Conservation (phyloP, 2,888 invertebrate genomes). For the Mamestra brassicae region DNA sequence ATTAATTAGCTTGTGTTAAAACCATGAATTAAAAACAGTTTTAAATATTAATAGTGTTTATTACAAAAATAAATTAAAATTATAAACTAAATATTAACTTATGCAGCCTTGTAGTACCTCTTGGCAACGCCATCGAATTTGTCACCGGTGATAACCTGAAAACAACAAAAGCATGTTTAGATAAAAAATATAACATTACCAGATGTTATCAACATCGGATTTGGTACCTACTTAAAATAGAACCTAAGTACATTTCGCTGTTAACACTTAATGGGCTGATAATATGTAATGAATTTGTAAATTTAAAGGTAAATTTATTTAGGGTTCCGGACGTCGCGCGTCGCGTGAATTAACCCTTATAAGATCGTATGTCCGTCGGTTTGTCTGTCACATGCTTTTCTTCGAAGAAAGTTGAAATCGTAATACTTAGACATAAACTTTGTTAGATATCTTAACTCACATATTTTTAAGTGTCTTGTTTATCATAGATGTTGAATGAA, state of each 20-base stretch:
- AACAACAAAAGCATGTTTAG: slow-evolving; percentile 35
- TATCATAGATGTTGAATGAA: too few relatives aligned
- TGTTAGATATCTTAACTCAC: too few relatives aligned
- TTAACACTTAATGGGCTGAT: slow-evolving; percentile 9
- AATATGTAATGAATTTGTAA: not conserved
- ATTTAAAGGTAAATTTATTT: too few relatives aligned
- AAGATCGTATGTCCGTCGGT: too few relatives aligned
- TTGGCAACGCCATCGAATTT: slow-evolving; percentile 71
- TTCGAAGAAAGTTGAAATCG: too few relatives aligned
- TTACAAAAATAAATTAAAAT: slow-evolving; percentile 56
- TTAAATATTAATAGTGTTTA: slow-evolving; percentile 37
- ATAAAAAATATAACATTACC: not conserved
- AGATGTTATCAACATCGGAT: not conserved
- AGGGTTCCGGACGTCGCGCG: too few relatives aligned
- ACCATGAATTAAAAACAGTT: not conserved
- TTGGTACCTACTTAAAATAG: not conserved
- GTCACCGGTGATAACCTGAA: slow-evolving; percentile 68
- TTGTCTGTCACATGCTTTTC: too few relatives aligned
- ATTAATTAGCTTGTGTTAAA: not conserved
- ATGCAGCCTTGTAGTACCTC: slow-evolving; percentile 69
- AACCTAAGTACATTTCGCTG: slow-evolving; percentile 12
- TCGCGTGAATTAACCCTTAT: too few relatives aligned
- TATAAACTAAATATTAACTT: slow-evolving; percentile 45
- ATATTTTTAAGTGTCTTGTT: too few relatives aligned
- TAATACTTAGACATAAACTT: too few relatives aligned